Evolutionary conservation across 2,888 invertebrate species (phyloP).

Genomic region (Agrotis exclamationis): DNA sequence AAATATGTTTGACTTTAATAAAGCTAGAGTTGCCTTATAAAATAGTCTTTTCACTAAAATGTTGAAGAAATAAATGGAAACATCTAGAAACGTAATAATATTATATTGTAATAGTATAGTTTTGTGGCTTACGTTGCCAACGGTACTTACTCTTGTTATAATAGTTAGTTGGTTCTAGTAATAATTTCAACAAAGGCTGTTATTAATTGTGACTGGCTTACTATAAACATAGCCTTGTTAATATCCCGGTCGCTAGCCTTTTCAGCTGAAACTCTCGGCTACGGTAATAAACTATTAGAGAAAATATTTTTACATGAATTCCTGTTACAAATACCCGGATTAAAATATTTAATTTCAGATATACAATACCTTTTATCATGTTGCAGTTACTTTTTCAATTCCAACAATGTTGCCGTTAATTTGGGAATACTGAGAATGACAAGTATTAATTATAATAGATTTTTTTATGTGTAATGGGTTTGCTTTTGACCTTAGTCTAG

Average conservation of each 20-base stretch:
- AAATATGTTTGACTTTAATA: neutral
- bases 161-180: conserved; percentile 18
- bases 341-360: neutral
- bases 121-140: conserved; percentile 1
- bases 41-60: neutral
- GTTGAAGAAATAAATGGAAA: too few species aligned
- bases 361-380: neutral
- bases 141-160: conserved; percentile 30
- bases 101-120: neutral
- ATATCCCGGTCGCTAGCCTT: conserved; percentile 15
- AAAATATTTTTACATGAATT: conserved; percentile 12
- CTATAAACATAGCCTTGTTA: conserved; percentile 40
- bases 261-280: neutral
- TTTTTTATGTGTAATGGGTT: too few species aligned
- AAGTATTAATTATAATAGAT: too few species aligned
- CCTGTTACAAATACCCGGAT: too few species aligned
- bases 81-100: neutral
- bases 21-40: neutral
- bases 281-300: conserved; percentile 2
- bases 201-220: conserved; percentile 41
- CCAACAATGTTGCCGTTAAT: neutral
- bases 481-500: too few species aligned
- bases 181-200: conserved; percentile 39
- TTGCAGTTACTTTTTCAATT: neutral
- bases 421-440: neutral